phyloP scores from a whole-genome alignment of 1,140 invertebrate species.

The Sitophilus oryzae region DNA sequence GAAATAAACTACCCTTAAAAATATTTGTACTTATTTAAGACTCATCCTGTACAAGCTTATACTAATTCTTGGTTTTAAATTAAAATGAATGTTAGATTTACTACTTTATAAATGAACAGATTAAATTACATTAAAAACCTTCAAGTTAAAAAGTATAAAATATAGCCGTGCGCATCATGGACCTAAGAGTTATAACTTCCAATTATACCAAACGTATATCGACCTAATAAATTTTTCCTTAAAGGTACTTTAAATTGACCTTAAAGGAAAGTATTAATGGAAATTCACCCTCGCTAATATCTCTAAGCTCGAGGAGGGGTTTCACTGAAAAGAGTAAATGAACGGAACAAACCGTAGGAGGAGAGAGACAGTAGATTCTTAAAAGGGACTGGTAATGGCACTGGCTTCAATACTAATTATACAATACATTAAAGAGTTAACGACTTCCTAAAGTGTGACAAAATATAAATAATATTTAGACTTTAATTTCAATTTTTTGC shows the following conservation, averaged over 20 bases:
- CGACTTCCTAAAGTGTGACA: constrained; percentile 18
- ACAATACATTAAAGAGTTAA: constrained; percentile 27
- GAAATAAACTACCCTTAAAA: too few relatives aligned
- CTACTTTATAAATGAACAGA: too few relatives aligned
- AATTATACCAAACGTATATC: not conserved
- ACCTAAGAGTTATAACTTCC: too few relatives aligned
- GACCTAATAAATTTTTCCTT: not conserved
- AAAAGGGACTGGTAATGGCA: constrained; percentile 26
- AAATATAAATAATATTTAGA: too few relatives aligned
- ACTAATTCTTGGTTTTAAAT: too few relatives aligned
- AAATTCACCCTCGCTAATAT: not conserved
- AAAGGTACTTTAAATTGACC: not conserved
- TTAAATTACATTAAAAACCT: too few relatives aligned
- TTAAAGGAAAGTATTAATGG: not conserved
- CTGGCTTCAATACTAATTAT: constrained; percentile 24
- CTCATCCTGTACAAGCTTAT: too few relatives aligned
- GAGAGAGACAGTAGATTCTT: constrained; percentile 3
- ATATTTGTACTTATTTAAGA: too few relatives aligned
- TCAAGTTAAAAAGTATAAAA: too few relatives aligned
- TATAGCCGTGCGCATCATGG: too few relatives aligned
- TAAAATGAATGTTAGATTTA: too few relatives aligned
- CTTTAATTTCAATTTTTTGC: too few relatives aligned
- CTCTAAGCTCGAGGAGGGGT: not conserved
- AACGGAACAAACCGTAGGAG: not conserved
- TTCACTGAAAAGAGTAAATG: not conserved